phyloP scores from a whole-genome alignment of 2,113 vertebrate species.

The Ciconia stormi region DNA sequence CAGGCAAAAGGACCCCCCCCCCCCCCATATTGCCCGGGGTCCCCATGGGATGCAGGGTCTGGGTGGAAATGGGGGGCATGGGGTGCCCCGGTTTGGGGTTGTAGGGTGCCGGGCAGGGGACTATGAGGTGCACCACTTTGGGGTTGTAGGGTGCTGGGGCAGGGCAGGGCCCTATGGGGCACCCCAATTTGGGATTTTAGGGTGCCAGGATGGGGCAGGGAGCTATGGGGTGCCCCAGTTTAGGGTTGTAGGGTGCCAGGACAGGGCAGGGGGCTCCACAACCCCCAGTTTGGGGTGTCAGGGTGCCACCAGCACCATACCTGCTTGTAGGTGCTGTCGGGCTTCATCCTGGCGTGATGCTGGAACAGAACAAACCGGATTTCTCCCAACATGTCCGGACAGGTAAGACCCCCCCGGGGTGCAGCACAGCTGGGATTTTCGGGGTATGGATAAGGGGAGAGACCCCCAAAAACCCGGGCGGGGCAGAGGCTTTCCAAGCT shows the following conservation, averaged over 20 bases:
- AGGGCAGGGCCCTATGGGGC: background rate
- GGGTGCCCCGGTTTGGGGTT: too few relatives aligned
- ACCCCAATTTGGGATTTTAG: background rate
- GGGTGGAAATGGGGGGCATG: background rate
- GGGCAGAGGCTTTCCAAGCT: background rate
- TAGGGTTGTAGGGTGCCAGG: background rate
- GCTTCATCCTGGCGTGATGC: background rate
- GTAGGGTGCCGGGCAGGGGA: background rate
- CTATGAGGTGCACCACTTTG: background rate
- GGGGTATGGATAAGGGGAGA: background rate
- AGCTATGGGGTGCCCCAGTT: background rate
- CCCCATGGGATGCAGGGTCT: too few relatives aligned
- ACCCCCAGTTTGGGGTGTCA: background rate
- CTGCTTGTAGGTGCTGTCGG: background rate
- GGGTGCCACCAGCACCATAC: background rate
- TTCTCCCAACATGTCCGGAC: accelerated
- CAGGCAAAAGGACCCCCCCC: background rate
- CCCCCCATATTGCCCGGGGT: too few relatives aligned
- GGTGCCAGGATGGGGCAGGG: accelerated
- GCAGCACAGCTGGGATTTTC: background rate
- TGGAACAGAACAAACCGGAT: background rate
- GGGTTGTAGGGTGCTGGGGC: background rate
- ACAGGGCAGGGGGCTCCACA: background rate
- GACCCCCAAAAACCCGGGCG: background rate
- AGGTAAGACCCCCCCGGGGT: too few relatives aligned